Evolutionary conservation across 2,888 invertebrate genomes (phyloP).

Genomic region (Yponomeuta sedellus): DNA sequence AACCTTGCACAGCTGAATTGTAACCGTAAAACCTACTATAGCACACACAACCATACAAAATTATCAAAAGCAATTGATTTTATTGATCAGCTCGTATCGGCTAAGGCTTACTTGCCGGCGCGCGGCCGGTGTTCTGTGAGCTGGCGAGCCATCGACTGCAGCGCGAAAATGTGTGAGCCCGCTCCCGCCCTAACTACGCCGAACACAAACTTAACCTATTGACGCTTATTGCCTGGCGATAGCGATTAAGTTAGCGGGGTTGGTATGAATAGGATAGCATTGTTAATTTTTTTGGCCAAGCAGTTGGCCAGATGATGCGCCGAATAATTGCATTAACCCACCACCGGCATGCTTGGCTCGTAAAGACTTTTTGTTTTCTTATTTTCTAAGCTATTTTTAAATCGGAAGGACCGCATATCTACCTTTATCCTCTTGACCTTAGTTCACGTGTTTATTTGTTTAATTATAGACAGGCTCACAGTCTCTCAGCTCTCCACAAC

Average conservation of each 20-base stretch:
- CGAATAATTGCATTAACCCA: not conserved
- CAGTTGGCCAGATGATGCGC: not conserved
- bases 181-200: conserved; percentile 9
- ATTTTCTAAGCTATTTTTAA: too few species aligned
- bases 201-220: not conserved
- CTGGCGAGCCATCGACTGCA: not conserved
- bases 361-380: not conserved
- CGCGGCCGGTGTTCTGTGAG: not conserved
- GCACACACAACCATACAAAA: not conserved
- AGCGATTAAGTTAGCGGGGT: not conserved
- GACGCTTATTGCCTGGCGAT: not conserved
- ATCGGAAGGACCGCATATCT: too few species aligned
- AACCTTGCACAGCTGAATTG: not conserved
- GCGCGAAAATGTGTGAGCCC: not conserved
- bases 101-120: not conserved
- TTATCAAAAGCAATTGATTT: not conserved
- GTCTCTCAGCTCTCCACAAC: too few species aligned
- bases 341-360: not conserved
- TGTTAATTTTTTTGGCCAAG: not conserved
- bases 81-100: not conserved
- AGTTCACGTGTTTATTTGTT: too few species aligned
- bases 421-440: too few species aligned
- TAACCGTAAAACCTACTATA: not conserved
- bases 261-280: not conserved
- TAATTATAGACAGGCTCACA: not conserved